A percentile compares a stretch with the other conserved stretches of the same genome.
Evolutionary conservation across 2,888 invertebrate species (phyloP).

Genomic region (Orchestes rusci): DNA sequence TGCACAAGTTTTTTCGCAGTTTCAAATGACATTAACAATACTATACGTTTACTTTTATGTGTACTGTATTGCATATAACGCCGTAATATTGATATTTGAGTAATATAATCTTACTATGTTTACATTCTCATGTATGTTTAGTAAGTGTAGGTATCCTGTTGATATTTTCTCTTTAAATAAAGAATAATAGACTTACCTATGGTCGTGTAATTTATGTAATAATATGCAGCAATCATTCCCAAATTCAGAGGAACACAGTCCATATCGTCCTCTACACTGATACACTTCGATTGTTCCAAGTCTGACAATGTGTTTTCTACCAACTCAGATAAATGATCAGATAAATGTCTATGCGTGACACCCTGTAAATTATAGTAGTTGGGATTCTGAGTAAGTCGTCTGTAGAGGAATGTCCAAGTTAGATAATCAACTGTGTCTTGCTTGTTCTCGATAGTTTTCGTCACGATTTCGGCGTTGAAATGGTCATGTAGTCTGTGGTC

Average conservation of each 20-base stretch:
- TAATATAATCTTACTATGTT: too few relatives aligned
- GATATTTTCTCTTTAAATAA: too few relatives aligned
- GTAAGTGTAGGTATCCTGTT: too few relatives aligned
- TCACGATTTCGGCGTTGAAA: constrained; percentile 99
- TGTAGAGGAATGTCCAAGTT: constrained; percentile 98
- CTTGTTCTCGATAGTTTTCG: constrained; percentile 99
- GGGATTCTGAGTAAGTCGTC: constrained; percentile 96
- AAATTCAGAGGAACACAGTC: constrained; percentile 94
- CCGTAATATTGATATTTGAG: too few relatives aligned
- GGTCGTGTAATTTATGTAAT: constrained; percentile 99
- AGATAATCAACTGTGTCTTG: constrained; percentile 99
- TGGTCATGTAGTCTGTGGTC: constrained; percentile 98
- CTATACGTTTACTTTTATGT: too few relatives aligned
- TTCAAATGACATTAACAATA: too few relatives aligned
- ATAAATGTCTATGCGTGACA: constrained; percentile 91
- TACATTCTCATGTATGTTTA: too few relatives aligned
- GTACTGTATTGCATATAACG: too few relatives aligned
- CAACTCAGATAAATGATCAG: constrained; percentile 95
- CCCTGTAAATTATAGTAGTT: constrained; percentile 99
- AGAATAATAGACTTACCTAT: constrained; percentile 58
- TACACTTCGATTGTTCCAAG: constrained; percentile 94
- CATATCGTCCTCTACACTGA: constrained; percentile 97
- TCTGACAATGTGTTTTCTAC: constrained; percentile 94
- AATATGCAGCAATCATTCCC: constrained; percentile 99
- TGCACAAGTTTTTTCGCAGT: too few relatives aligned